Percentiles rank a stretch among this genome's conserved stretches.
These are phyloP conservation scores for Luperina testacea DNA, from an alignment of 2,888 invertebrate genomes.

Conservation along the genomic window DNA sequence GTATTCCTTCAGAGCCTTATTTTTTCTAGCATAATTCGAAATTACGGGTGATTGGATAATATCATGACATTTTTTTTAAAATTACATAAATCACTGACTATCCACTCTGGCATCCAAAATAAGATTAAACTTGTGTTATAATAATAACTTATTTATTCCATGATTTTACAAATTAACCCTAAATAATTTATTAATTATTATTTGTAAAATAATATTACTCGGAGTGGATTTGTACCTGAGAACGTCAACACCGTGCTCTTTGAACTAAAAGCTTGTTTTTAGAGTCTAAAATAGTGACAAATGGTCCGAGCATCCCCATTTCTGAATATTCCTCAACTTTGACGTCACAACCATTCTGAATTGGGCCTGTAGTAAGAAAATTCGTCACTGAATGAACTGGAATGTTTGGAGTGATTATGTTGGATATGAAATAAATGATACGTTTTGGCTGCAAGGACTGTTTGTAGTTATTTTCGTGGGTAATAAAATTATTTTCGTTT, in stretches of 20 bases:
- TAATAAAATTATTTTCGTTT: background rate
- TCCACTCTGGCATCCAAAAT: no score
- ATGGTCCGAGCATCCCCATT: background rate
- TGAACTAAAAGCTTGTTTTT: background rate
- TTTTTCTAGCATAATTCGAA: no score
- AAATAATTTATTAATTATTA: no score
- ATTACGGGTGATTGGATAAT: no score
- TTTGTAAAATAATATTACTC: no score
- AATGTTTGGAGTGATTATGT: conserved; percentile 1
- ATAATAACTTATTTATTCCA: no score
- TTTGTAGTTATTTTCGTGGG: background rate
- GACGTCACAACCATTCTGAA: conserved; percentile 1
- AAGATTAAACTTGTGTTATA: no score
- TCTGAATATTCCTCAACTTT: background rate
- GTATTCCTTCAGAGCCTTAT: no score
- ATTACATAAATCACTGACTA: no score
- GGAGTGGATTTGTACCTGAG: no score
- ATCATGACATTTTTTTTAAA: no score
- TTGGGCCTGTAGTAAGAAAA: background rate
- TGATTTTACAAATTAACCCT: no score
- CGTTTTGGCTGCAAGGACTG: conserved; percentile 4
- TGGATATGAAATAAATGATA: conserved; percentile 16
- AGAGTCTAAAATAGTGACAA: background rate
- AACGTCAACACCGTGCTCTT: background rate
- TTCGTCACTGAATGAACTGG: conserved; percentile 12